Conservation (phyloP, 1,140 invertebrate genomes). For the Nasonia vitripennis region DNA sequence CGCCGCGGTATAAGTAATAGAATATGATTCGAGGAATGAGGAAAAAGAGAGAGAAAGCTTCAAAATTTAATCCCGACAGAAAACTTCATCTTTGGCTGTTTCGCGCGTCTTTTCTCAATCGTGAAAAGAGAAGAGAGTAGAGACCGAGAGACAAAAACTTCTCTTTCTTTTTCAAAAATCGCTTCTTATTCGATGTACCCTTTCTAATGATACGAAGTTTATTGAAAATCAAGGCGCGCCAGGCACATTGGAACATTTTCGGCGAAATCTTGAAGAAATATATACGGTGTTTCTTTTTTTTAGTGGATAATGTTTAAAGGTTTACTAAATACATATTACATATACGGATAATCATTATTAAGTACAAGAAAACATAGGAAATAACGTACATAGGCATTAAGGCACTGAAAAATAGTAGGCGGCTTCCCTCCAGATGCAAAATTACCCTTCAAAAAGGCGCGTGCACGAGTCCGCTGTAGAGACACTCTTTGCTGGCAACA, state of each 20-base stretch:
- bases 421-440: conserved; percentile 67
- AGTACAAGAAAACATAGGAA: conserved; percentile 71
- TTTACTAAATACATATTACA: conserved; percentile 72
- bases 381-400: conserved; percentile 72
- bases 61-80: not conserved
- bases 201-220: conserved; percentile 41
- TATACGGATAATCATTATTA: conserved; percentile 73
- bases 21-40: conserved; percentile 29
- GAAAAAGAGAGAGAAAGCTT: conserved; percentile 40
- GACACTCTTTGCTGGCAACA: conserved; percentile 18
- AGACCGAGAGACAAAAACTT: not conserved
- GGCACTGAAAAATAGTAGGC: conserved; percentile 65
- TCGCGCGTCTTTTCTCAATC: no score
- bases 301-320: conserved; percentile 74
- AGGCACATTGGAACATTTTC: conserved; percentile 53
- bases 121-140: no score
- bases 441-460: conserved; percentile 51
- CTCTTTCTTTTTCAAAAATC: conserved; percentile 38
- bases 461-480: conserved; percentile 35
- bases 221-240: conserved; percentile 36
- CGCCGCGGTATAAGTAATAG: conserved; percentile 14
- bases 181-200: conserved; percentile 39
- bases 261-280: conserved; percentile 55
- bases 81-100: no score
- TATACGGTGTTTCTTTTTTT: conserved; percentile 68